Base-by-base conservation (phyloP, 2,113 vertebrate species). In the Papio anubis region DNA sequence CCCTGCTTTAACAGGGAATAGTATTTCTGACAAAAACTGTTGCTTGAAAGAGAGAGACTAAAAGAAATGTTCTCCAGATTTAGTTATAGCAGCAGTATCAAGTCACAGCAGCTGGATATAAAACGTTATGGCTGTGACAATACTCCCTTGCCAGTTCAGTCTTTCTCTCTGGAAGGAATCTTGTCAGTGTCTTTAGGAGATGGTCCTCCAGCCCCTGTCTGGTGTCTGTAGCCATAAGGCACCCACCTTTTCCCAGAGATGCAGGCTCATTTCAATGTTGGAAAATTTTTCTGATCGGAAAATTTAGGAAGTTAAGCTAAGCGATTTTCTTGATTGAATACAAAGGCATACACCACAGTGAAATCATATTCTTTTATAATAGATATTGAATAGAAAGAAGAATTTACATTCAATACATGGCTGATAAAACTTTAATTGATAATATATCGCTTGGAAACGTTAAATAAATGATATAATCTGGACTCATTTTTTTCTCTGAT, bases 361-460 rank as follows among this genome's bases (percentile, higher is more conserved):
- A 96, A 57, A 38, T 64, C 43, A 73, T 64, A 23, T 48, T 50
- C 6, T 21, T 75, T 73, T 75, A 18, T 66, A 64, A 81, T 7
- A 79, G 55, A 70, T 8, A 89, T 50, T 94, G 70, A 89, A 79
- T 32, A 83, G 38, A 50, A 78, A 78, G 17, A 90, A 66, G 35
- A 25, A 50, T 76, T 94, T 87, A 59, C 25, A 59, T 18, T 48
- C 4, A 79, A 30, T 21, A 30, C 6, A 32, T 45, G n/a, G 45
- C 93, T 70, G 96, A 83, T 2, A 6, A 95, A 96, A 82, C 68
- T 92, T 21, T 88, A 90, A 97, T 59, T 57, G 25, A 78, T 86
- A 93, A 48, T 4, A 27, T 2, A 93, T 90, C n/a, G 86, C 11
- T 76, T 80, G n/a, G 70, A 96, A 97, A 95, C 76, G 40, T n/a